These are phyloP conservation scores for Microcebus tavaratra DNA, from an alignment of 2,113 vertebrate genomes.

Conservation along the genomic window DNA sequence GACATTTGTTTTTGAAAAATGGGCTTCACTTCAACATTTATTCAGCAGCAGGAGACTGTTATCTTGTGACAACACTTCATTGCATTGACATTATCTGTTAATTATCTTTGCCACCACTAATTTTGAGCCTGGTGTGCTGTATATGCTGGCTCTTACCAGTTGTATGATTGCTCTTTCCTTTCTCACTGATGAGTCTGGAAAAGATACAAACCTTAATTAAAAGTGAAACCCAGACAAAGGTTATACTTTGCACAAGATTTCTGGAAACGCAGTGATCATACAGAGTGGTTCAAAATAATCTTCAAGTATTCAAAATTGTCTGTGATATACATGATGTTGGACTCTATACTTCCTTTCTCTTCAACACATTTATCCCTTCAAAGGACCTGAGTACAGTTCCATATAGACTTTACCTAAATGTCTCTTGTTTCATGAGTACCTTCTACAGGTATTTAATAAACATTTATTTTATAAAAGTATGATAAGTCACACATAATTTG, in stretches of 20 bases:
- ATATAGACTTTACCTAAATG: not conserved
- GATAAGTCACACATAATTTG: not conserved
- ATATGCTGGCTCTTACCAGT: not conserved
- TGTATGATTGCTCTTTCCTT: slow-evolving; percentile 41
- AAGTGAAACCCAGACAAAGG: slow-evolving; percentile 34
- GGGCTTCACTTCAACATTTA: slow-evolving; percentile 17
- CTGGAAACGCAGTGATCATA: not conserved
- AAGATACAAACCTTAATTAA: slow-evolving; percentile 37
- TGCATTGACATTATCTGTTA: slow-evolving; percentile 70
- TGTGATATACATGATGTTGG: too few species aligned
- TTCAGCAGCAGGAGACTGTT: slow-evolving; percentile 48
- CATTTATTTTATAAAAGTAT: not conserved
- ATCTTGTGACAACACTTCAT: slow-evolving; percentile 48
- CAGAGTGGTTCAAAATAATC: not conserved
- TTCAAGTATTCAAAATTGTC: not conserved
- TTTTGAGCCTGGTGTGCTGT: slow-evolving; percentile 44
- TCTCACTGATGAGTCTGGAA: slow-evolving; percentile 11
- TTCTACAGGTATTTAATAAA: not conserved
- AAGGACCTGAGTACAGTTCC: not conserved
- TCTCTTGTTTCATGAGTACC: not conserved
- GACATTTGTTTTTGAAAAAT: slow-evolving; percentile 65
- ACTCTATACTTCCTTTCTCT: not conserved
- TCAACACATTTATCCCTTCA: not conserved
- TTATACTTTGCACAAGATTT: slow-evolving; percentile 14
- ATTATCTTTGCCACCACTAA: slow-evolving; percentile 66